Evolutionary conservation across 1,140 invertebrate genomes (phyloP).

Genomic region (Drosophila lowei): DNA sequence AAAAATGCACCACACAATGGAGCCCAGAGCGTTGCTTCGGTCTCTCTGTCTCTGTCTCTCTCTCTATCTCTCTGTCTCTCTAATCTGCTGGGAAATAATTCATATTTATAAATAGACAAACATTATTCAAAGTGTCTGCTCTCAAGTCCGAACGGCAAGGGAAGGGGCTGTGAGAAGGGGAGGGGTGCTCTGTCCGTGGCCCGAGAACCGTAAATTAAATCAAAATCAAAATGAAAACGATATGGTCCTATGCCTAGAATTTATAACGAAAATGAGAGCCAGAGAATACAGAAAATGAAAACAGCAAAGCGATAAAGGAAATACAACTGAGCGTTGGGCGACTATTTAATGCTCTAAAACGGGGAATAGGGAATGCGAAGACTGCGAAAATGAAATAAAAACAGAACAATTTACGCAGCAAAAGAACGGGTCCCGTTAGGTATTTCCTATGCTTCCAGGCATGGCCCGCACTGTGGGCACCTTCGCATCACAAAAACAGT

Average conservation of each 20-base stretch:
- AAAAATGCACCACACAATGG: constrained; percentile 65
- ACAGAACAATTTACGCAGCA: too few species aligned
- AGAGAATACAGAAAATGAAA: constrained; percentile 50
- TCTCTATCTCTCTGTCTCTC: not conserved
- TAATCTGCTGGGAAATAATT: constrained; percentile 72
- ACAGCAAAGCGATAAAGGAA: constrained; percentile 29
- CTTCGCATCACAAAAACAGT: too few species aligned
- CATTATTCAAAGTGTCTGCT: constrained; percentile 77
- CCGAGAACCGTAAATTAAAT: constrained; percentile 80
- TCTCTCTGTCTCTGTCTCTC: not conserved
- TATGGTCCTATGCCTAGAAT: constrained; percentile 73
- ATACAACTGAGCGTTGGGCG: not conserved
- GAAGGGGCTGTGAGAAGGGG: too few species aligned
- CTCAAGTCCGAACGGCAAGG: not conserved
- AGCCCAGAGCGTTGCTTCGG: constrained; percentile 8
- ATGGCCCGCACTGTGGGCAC: too few species aligned
- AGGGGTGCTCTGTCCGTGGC: constrained; percentile 14
- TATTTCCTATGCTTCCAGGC: too few species aligned
- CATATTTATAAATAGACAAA: constrained; percentile 82
- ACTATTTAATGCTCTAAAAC: constrained; percentile 9
- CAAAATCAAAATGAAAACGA: constrained; percentile 78
- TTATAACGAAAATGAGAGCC: constrained; percentile 71
- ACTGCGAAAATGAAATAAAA: too few species aligned
- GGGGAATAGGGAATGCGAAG: not conserved
- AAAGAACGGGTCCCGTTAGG: too few species aligned